A percentile compares a stretch with the other conserved stretches of the same genome.
Conservation (phyloP, 2,888 invertebrate genomes). For the Xylophagus ater region DNA sequence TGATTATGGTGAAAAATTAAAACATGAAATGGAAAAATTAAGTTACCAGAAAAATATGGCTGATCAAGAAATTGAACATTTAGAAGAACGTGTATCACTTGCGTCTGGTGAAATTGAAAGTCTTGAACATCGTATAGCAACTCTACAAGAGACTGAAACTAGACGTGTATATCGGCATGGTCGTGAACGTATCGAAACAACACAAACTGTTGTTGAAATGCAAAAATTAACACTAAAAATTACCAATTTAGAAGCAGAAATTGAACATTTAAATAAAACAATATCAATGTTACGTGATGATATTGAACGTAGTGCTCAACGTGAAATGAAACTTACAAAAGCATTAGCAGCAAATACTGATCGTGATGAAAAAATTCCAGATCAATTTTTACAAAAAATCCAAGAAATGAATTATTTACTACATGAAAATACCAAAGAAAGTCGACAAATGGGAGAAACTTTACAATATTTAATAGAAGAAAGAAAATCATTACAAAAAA, state of each 20-base stretch:
- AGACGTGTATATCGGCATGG: slow-evolving; percentile 30
- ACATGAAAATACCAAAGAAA: slow-evolving; percentile 42
- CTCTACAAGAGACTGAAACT: slow-evolving; percentile 36
- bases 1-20: slow-evolving; percentile 36
- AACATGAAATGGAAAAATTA: slow-evolving; percentile 37
- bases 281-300: slow-evolving; percentile 32
- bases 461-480: slow-evolving; percentile 40
- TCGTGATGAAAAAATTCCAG: slow-evolving; percentile 31
- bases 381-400: slow-evolving; percentile 37
- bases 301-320: slow-evolving; percentile 32
- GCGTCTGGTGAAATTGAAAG: slow-evolving; percentile 40
- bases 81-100: slow-evolving; percentile 32
- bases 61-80: slow-evolving; percentile 33
- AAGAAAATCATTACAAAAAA: slow-evolving; percentile 40
- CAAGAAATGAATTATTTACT: slow-evolving; percentile 44
- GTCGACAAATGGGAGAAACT: slow-evolving; percentile 42
- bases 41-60: slow-evolving; percentile 31
- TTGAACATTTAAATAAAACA: slow-evolving; percentile 28
- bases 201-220: slow-evolving; percentile 30
- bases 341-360: slow-evolving; percentile 30
- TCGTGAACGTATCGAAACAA: slow-evolving; percentile 32
- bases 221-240: slow-evolving; percentile 30
- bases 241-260: slow-evolving; percentile 24
- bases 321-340: slow-evolving; percentile 34
- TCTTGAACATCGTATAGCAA: slow-evolving; percentile 40